A percentile compares a stretch with the other conserved stretches of the same genome.
Conservation (phyloP, 2,797 vertebrate species). For the Nyctibius grandis region DNA sequence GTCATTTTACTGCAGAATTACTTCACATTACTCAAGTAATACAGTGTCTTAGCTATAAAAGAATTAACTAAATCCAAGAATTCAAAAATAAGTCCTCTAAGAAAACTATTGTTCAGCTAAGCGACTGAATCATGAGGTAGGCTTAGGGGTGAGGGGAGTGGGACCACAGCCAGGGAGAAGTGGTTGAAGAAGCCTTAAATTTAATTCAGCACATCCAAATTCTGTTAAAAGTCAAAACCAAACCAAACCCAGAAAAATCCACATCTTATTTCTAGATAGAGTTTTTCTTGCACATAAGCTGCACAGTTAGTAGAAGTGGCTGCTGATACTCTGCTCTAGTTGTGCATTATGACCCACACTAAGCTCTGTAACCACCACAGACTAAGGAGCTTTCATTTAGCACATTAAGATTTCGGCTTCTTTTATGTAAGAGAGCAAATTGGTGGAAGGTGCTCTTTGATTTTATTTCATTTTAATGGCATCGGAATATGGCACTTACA, state of each 20-base stretch:
- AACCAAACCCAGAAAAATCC: not conserved
- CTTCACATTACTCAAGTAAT: not conserved
- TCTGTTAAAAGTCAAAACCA: not conserved
- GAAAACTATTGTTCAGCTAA: not conserved
- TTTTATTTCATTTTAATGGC: not conserved
- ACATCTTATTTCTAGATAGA: not conserved
- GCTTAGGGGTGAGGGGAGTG: not conserved
- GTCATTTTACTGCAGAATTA: not conserved
- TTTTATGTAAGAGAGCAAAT: not conserved
- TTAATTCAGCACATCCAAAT: not conserved
- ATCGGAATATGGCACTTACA: not conserved
- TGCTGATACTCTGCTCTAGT: not conserved
- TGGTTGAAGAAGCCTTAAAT: not conserved
- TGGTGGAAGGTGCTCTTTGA: not conserved
- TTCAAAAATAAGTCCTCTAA: not conserved
- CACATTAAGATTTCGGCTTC: not conserved
- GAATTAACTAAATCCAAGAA: not conserved
- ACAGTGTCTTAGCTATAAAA: not conserved
- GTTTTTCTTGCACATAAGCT: not conserved
- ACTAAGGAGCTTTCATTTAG: not conserved
- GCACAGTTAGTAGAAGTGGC: not conserved
- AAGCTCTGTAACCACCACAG: not conserved
- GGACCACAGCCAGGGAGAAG: not conserved
- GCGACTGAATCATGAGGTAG: not conserved
- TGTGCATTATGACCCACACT: not conserved